Conservation (phyloP, 35 echinoderm and acorn worm genomes). For the Apostichopus californicus region DNA sequence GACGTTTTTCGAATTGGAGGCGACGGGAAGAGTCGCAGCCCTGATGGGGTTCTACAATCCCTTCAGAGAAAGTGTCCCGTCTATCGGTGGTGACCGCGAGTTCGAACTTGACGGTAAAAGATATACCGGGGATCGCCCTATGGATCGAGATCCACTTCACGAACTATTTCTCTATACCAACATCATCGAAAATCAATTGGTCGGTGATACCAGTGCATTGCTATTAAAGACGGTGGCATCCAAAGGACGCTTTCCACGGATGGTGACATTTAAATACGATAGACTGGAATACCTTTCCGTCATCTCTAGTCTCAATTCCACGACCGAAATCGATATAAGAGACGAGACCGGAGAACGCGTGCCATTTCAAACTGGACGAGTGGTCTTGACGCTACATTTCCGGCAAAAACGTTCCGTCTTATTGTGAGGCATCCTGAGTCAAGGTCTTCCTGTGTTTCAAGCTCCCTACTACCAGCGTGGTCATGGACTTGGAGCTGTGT, state of each 20-base stretch:
- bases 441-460: neutral
- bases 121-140: neutral
- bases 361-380: neutral
- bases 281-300: neutral
- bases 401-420: slow-evolving; percentile 17
- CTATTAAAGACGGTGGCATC: neutral
- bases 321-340: slow-evolving; percentile 23
- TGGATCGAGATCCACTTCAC: slow-evolving; percentile 18
- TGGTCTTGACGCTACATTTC: slow-evolving; percentile 17
- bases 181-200: slow-evolving; percentile 63
- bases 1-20: neutral
- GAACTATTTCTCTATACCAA: slow-evolving; percentile 20
- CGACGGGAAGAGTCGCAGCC: neutral
- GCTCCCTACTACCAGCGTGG: slow-evolving; percentile 25
- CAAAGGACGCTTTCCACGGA: neutral
- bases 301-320: neutral
- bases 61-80: neutral
- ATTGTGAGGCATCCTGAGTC: neutral
- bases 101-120: neutral
- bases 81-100: neutral
- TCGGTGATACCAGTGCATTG: neutral
- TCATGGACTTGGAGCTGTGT: slow-evolving; percentile 9
- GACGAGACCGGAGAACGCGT: neutral
- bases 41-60: neutral
- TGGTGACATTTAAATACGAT: neutral